Evolutionary conservation across 2,113 vertebrate genomes (phyloP), one percentile per base, ranked within the genome.

Genomic region (Collichthys lucidus): DNA sequence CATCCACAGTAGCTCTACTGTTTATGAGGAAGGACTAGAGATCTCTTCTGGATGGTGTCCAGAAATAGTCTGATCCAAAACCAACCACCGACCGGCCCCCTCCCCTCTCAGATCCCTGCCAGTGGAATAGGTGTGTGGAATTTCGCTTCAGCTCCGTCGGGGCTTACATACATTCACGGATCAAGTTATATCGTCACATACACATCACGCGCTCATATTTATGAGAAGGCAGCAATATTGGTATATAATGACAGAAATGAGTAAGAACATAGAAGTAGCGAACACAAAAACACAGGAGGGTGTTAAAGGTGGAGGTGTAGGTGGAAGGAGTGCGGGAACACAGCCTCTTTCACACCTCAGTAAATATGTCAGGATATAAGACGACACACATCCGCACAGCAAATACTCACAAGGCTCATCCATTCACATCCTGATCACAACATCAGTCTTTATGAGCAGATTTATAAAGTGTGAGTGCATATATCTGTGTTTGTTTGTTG

Each of bases 311-410:
- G 10, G 57, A 75, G 24, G 17, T 52, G 24, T 29, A 60, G 71
- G 31, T n/a, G 52, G 52, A 66, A n/a, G 16, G 49, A 63, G 12
- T 2, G 46, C 44, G 50, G 80, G 50, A 72, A 80, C 77, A 72
- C 55, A 84, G 63, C 52, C 55, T 79, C 80, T 83, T 81, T 79
- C 71, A 76, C 69, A 68, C 59, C 53, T 85, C 31, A 61, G 70
- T 50, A 76, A 75, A 81, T 72, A 68, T 63, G 60, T 65, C 8
- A 63, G 20, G 40, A 75, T 19, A 19, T 16, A 67, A 11, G 56
- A 12, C 24, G 35, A 26, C 26, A 31, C 70, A 66, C 24, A 55
- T 2, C 16, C 6, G n/a, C 40, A 26, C 52, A 44, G n/a, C 22
- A 26, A 4, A 8, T 47, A 47, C 44, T 49, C 57, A 71, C 40